Conservation (phyloP, 1,140 invertebrate genomes). For the Micrasema longulum region DNA sequence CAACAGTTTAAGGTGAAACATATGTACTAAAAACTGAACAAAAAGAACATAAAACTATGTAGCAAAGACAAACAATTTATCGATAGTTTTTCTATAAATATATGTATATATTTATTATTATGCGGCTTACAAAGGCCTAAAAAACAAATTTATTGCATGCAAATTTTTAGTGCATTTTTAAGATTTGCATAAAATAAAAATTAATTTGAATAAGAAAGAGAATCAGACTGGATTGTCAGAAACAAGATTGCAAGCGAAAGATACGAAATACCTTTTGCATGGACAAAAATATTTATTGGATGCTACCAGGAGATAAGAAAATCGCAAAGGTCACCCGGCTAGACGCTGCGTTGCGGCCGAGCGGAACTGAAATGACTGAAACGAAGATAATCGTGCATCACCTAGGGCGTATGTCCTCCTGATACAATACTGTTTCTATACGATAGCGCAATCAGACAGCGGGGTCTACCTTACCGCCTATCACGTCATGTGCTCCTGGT, state of each 20-base stretch:
- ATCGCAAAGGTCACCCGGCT: conserved; percentile 32
- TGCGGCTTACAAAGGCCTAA: too few species aligned
- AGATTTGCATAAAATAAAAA: too few species aligned
- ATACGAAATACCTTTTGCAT: conserved; percentile 10
- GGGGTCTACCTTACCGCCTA: not conserved
- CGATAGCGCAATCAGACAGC: not conserved
- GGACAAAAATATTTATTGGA: conserved; percentile 32
- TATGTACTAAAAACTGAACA: too few species aligned
- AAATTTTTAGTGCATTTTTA: too few species aligned
- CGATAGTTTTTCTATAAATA: too few species aligned
- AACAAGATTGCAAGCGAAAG: conserved; percentile 1
- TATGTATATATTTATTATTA: too few species aligned
- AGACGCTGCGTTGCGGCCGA: conserved; percentile 13
- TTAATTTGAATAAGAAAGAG: too few species aligned
- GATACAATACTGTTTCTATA: conserved; percentile 19
- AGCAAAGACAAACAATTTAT: too few species aligned
- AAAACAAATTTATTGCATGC: too few species aligned
- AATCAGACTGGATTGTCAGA: too few species aligned
- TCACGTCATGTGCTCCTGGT: conserved; percentile 27
- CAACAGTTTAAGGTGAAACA: too few species aligned
- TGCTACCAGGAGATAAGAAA: conserved; percentile 35
- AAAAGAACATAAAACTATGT: too few species aligned
- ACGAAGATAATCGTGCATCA: conserved; percentile 10
- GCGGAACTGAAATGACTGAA: conserved; percentile 6
- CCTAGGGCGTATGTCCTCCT: conserved; percentile 17